Evolutionary conservation across 2,113 vertebrate species (phyloP).

Genomic region (Megaleporinus macrocephalus): DNA sequence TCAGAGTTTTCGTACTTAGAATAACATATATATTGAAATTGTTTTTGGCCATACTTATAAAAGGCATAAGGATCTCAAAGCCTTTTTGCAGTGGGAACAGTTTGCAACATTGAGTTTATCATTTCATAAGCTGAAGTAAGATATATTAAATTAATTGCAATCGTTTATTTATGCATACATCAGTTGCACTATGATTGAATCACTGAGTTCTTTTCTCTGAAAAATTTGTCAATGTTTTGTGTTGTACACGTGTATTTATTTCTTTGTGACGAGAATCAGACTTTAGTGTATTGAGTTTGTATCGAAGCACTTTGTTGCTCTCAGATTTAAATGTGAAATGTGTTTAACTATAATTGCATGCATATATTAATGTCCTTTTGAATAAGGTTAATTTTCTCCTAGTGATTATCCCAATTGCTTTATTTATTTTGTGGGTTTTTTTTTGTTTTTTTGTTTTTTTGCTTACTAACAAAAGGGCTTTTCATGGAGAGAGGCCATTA

Average conservation of each 20-base stretch:
- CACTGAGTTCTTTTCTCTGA: slow-evolving; percentile 78
- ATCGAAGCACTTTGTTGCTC: slow-evolving; percentile 94
- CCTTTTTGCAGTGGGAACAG: background rate
- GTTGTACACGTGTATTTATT: slow-evolving; percentile 92
- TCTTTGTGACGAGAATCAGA: slow-evolving; percentile 90
- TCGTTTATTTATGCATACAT: slow-evolving; percentile 98
- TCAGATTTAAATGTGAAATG: slow-evolving; percentile 85
- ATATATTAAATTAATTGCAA: slow-evolving; percentile 83
- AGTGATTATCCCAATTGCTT: slow-evolving; percentile 47
- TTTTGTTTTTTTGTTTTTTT: slow-evolving; percentile 45
- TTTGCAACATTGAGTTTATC: background rate
- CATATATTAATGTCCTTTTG: slow-evolving; percentile 68
- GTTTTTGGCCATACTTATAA: background rate
- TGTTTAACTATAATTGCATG: slow-evolving; percentile 77
- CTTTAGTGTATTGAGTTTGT: slow-evolving; percentile 90
- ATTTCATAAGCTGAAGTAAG: slow-evolving; percentile 74
- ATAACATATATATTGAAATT: background rate
- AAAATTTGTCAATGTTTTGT: slow-evolving; percentile 84
- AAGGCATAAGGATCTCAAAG: background rate
- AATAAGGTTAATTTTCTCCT: slow-evolving; percentile 58
- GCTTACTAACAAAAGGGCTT: slow-evolving; percentile 43
- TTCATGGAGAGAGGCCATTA: slow-evolving; percentile 21
- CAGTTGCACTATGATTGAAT: slow-evolving; percentile 96
- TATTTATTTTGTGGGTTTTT: slow-evolving; percentile 61
- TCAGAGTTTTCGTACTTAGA: background rate